Evolutionary conservation across 2,797 vertebrate genomes (phyloP).

Genomic region (Falco columbarius): DNA sequence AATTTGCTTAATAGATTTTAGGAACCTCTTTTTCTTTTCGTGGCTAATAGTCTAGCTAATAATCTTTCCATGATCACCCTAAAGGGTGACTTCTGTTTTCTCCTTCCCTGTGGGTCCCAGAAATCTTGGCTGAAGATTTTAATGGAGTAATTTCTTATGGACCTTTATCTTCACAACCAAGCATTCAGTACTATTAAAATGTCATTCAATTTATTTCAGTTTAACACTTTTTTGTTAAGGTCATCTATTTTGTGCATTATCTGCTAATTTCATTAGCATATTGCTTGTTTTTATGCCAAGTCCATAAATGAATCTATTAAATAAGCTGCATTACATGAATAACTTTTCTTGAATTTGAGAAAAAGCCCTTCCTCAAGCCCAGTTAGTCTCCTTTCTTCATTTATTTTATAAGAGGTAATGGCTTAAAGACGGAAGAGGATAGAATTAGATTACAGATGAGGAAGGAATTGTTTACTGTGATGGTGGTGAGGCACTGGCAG

Average conservation of each 20-base stretch:
- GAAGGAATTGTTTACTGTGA: no score
- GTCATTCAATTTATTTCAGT: background rate
- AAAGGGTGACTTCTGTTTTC: background rate
- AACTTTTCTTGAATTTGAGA: background rate
- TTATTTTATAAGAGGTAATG: background rate
- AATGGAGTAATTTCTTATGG: background rate
- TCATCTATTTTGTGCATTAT: background rate
- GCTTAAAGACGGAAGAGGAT: no score
- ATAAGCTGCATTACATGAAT: background rate
- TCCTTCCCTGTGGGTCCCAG: background rate
- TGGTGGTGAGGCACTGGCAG: no score
- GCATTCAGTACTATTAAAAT: background rate
- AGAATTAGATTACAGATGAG: no score
- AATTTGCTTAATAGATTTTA: background rate
- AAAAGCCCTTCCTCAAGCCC: background rate
- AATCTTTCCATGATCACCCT: background rate
- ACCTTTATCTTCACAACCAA: background rate
- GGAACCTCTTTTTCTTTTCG: background rate
- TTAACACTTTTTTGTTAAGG: background rate
- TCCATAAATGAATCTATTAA: background rate
- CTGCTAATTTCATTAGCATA: conserved; percentile 1
- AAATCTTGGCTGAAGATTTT: background rate
- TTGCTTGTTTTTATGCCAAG: conserved; percentile 4
- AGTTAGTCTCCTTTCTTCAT: background rate
- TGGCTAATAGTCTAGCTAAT: background rate